Percentiles rank a stretch among this genome's conserved stretches.
phyloP scores from a whole-genome alignment of 2,797 vertebrate genomes.

The Notoglanidium macrostoma region DNA sequence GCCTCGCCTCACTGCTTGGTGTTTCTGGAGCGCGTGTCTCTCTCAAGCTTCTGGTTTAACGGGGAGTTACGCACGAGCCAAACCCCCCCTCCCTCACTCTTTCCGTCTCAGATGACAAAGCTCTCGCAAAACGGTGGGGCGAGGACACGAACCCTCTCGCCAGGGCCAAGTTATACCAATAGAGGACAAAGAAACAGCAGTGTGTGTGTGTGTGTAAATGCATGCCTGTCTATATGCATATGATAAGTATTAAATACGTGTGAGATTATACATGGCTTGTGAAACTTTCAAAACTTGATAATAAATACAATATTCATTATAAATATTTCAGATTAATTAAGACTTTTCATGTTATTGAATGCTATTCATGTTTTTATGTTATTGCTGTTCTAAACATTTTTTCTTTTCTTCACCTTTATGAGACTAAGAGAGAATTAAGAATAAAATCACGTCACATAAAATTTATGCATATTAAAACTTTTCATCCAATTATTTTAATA shows the following conservation, averaged over 20 bases:
- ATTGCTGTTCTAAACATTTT: background rate
- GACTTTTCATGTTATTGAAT: background rate
- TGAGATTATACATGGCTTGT: background rate
- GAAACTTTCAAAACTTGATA: background rate
- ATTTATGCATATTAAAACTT: no score
- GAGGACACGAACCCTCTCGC: slow-evolving; percentile 42
- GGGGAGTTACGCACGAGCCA: slow-evolving; percentile 58
- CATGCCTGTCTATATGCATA: background rate
- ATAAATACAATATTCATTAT: background rate
- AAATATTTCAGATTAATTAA: no score
- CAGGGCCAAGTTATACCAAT: slow-evolving; percentile 12
- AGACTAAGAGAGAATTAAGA: background rate
- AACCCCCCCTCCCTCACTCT: slow-evolving; percentile 36
- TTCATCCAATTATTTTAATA: background rate
- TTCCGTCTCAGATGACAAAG: slow-evolving; percentile 61
- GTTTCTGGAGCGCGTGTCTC: slow-evolving; percentile 53
- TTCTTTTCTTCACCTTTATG: background rate
- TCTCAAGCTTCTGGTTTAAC: slow-evolving; percentile 59
- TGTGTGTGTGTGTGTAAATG: slow-evolving; percentile 4
- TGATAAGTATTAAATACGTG: background rate
- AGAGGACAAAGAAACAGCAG: slow-evolving; percentile 19
- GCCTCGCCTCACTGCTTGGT: slow-evolving; percentile 40
- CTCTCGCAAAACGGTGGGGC: background rate
- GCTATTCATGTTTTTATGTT: background rate
- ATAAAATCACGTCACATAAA: background rate